A percentile compares a stretch with the other conserved stretches of the same genome.
phyloP scores from a whole-genome alignment of 1,140 invertebrate species.

The Drosophila lacertosa region DNA sequence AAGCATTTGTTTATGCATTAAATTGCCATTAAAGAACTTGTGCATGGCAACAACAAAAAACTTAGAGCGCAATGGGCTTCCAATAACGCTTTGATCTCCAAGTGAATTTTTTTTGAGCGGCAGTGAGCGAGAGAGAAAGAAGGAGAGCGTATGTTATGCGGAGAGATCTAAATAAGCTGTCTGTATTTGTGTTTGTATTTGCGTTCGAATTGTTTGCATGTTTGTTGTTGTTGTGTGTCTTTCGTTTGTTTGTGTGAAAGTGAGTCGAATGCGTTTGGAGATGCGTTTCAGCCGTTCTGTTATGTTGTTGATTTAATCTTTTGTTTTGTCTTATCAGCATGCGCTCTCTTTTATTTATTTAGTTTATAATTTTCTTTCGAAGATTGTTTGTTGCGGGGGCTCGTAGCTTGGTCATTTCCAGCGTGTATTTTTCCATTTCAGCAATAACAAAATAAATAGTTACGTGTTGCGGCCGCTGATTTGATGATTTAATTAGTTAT shows the following conservation, averaged over 20 bases:
- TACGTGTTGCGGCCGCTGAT: constrained; percentile 34
- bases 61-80: constrained; percentile 2
- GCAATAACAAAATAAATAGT: constrained; percentile 6
- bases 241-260: constrained; percentile 75
- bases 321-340: constrained; percentile 58
- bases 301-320: constrained; percentile 26
- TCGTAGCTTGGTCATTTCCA: constrained; percentile 15
- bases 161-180: constrained; percentile 17
- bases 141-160: not conserved
- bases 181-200: constrained; percentile 36
- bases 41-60: not conserved
- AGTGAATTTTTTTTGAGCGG: constrained; percentile 13
- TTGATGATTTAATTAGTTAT: constrained; percentile 44
- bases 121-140: not conserved
- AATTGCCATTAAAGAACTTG: constrained; percentile 21
- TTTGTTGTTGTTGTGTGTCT: constrained; percentile 50
- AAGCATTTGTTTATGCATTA: constrained; percentile 9
- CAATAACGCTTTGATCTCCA: constrained; percentile 30
- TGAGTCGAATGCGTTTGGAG: constrained; percentile 64
- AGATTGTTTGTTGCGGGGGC: not conserved
- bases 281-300: constrained; percentile 32
- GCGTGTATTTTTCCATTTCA: constrained; percentile 58
- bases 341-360: constrained; percentile 33
- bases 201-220: constrained; percentile 53
- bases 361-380: constrained; percentile 25